Base-by-base conservation (phyloP, 2,888 invertebrate species). In the Dioctria rufipes region DNA sequence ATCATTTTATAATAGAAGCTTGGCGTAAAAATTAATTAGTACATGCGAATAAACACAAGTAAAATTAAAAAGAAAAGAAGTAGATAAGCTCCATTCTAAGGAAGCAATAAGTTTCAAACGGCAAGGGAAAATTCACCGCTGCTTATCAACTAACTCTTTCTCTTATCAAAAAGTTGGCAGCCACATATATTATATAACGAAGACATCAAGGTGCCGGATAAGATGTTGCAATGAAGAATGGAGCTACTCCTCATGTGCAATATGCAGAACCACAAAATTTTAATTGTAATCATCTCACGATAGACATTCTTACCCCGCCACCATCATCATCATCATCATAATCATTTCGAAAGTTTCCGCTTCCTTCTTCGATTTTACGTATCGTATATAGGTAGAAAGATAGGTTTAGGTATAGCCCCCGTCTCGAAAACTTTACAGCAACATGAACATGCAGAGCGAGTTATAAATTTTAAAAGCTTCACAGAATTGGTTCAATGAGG, bases 381-480 rank as follows among this genome's bases (percentile, higher is more conserved):
- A 42, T 11, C 37, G 25, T 25, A 25, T 25, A 25, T 25, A 25
- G 25, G 25, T 25, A 25, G 25, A 25, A 25, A 25, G 25, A 25
- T 25, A 25, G 25, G 25, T 73, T 54, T 40, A 58, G 54, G 40
- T 58, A 37, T n/a, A 40, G 60, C 6, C 42, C 63, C 63, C 58
- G 54, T 3, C 42, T 46, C 54, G 39, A 66, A 66, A 61, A 63
- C 39, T 77, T 63, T 49, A 77, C 77, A 77, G 63, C 63, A 63
- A 77, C 40, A 77, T 63, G 63, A 46, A 77, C 66, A 13, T 54
- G 54, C 65, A 43, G 75, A 73, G 66, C 78, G 83, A 83, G 84
- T 84, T 84, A 84, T 84, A 84, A 84, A 84, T 84, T 84, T 84
- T 83, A 84, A 84, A 84, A 84, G 83, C 83, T 83, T 82, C 82